These are phyloP conservation scores for Phasia obesa DNA, from an alignment of 2,888 invertebrate species.

Conservation along the genomic window DNA sequence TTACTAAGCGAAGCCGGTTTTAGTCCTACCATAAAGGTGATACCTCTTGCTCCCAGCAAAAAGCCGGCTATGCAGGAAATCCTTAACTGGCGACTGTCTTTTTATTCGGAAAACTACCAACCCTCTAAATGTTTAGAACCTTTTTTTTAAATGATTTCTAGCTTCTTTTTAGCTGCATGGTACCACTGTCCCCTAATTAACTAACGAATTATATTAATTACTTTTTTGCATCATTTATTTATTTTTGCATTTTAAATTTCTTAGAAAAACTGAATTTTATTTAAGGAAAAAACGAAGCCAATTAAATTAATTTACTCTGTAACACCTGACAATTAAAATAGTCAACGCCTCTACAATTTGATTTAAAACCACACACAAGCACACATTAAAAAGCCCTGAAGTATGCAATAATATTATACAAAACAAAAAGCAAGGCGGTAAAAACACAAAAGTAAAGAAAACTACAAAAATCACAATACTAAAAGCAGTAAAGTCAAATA, in stretches of 20 bases:
- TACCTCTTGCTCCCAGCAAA: no score
- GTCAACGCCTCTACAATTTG: slow-evolving; percentile 28
- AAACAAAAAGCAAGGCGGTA: neutral
- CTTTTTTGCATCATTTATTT: neutral
- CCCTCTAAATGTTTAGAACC: no score
- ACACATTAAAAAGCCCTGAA: slow-evolving; percentile 7
- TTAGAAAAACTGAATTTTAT: neutral
- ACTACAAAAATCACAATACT: no score
- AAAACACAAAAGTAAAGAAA: no score
- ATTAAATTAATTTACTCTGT: slow-evolving; percentile 28
- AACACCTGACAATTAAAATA: slow-evolving; percentile 48
- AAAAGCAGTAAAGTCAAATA: no score
- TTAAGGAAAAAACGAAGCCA: neutral
- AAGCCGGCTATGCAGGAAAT: no score
- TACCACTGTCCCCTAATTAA: neutral
- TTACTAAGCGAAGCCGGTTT: no score
- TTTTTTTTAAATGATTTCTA: no score
- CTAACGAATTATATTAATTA: neutral
- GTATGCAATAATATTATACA: slow-evolving; percentile 15
- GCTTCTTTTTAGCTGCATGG: neutral
- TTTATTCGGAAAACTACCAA: no score
- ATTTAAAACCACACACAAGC: slow-evolving; percentile 9
- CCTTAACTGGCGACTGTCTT: no score
- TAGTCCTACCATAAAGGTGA: no score
- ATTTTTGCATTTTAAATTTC: slow-evolving; percentile 17